A percentile compares a stretch with the other conserved stretches of the same genome.
phyloP scores from a whole-genome alignment of 2,888 invertebrate genomes.

The Aleiodes alternator region DNA sequence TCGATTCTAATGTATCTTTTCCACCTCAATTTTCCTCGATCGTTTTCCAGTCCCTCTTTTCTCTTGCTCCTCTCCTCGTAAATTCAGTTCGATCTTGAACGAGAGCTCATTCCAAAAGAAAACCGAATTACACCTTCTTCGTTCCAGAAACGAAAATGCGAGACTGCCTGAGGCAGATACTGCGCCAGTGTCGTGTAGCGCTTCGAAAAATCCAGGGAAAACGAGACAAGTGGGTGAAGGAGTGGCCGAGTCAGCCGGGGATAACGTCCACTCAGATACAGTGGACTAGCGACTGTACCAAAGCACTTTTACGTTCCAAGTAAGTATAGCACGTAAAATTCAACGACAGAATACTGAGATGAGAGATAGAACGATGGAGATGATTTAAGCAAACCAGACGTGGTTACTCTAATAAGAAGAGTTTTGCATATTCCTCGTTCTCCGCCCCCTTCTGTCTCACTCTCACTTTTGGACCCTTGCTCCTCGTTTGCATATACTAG shows the following conservation, averaged over 20 bases:
- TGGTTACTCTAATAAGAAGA: conserved; percentile 71
- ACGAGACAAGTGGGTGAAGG: conserved; percentile 90
- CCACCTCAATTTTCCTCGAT: conserved; percentile 7
- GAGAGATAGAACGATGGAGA: conserved; percentile 44
- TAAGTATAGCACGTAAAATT: conserved; percentile 58
- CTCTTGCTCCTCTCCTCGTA: conserved; percentile 33
- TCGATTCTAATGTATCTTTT: conserved; percentile 33
- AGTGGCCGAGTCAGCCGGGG: conserved; percentile 91
- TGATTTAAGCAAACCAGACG: conserved; percentile 59
- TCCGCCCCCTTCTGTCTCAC: conserved; percentile 39
- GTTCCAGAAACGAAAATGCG: conserved; percentile 74
- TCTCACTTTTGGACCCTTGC: conserved; percentile 60
- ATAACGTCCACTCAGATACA: conserved; percentile 93
- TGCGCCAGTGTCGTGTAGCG: conserved; percentile 81
- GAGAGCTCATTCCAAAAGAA: conserved; percentile 35
- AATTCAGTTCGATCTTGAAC: conserved; percentile 40
- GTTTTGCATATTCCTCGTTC: conserved; percentile 71
- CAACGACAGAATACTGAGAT: conserved; percentile 30
- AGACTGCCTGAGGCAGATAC: conserved; percentile 75
- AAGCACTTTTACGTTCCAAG: conserved; percentile 86
- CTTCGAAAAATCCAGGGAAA: conserved; percentile 85
- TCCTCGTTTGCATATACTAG: conserved; percentile 73
- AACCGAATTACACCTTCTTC: conserved; percentile 44
- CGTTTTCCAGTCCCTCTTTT: conserved; percentile 20
- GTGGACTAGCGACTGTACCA: conserved; percentile 92